Conservation (phyloP, 2,113 vertebrate species). For the Orientallactaga bullata region DNA sequence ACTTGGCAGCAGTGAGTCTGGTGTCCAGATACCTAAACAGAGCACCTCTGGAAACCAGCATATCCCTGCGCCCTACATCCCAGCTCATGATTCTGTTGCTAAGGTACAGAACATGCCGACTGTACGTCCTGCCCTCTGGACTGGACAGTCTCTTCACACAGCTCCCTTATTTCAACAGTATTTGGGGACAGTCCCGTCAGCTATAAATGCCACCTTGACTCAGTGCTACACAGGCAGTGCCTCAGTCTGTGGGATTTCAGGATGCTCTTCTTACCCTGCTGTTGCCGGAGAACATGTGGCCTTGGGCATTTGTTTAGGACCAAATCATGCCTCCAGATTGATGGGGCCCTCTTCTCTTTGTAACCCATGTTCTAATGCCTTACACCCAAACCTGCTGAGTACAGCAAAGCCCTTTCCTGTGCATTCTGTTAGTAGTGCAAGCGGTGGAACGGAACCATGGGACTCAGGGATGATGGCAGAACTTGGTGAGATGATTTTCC, state of each 20-base stretch:
- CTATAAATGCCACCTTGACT: slow-evolving; percentile 80
- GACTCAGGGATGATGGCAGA: slow-evolving; percentile 81
- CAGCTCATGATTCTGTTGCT: slow-evolving; percentile 72
- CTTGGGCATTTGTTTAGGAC: slow-evolving; percentile 83
- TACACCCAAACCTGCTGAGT: slow-evolving; percentile 84
- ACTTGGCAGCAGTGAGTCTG: slow-evolving; percentile 70
- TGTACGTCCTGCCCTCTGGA: slow-evolving; percentile 84
- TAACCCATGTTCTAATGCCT: slow-evolving; percentile 81
- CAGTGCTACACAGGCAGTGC: slow-evolving; percentile 83
- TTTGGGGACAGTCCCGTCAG: slow-evolving; percentile 80
- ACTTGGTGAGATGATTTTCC: slow-evolving; percentile 87
- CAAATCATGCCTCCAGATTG: slow-evolving; percentile 78
- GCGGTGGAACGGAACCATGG: slow-evolving; percentile 83
- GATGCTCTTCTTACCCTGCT: slow-evolving; percentile 78
- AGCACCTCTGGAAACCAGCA: slow-evolving; percentile 79
- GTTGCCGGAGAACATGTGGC: slow-evolving; percentile 77
- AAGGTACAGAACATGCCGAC: slow-evolving; percentile 76
- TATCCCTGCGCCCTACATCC: slow-evolving; percentile 83
- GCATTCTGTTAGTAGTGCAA: slow-evolving; percentile 78
- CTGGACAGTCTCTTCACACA: slow-evolving; percentile 82
- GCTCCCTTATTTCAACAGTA: slow-evolving; percentile 88
- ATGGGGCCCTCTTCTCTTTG: slow-evolving; percentile 82
- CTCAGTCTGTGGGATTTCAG: slow-evolving; percentile 82
- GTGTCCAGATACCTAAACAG: slow-evolving; percentile 72
- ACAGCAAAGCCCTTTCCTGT: slow-evolving; percentile 82